A percentile compares a stretch with the other conserved stretches of the same genome.
Conservation (phyloP, 1,140 invertebrate genomes). For the Drosophila insularis region DNA sequence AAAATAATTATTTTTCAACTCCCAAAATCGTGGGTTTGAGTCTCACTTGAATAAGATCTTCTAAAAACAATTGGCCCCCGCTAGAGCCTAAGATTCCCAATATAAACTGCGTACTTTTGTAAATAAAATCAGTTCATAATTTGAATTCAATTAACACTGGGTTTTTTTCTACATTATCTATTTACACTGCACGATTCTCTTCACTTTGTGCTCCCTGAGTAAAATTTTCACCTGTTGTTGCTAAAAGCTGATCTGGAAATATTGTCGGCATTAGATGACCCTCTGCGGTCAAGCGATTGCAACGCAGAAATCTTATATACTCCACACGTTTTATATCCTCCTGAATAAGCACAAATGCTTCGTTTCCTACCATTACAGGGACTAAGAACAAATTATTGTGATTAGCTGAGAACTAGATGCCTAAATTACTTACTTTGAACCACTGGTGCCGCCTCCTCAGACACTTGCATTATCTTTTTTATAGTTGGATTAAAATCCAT, state of each 20-base stretch:
- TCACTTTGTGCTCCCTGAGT: too few species aligned
- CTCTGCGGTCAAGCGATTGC: slow-evolving; percentile 31
- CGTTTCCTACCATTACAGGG: slow-evolving; percentile 56
- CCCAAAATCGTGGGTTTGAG: too few species aligned
- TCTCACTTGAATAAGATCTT: too few species aligned
- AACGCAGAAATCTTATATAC: slow-evolving; percentile 48
- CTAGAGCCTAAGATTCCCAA: too few species aligned
- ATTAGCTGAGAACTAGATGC: not conserved
- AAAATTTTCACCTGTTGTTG: not conserved
- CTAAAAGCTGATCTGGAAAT: not conserved
- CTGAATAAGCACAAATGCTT: slow-evolving; percentile 55
- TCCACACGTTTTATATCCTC: slow-evolving; percentile 65
- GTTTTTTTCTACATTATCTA: too few species aligned
- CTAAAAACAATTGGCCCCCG: too few species aligned
- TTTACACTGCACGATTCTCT: too few species aligned
- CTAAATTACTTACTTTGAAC: slow-evolving; percentile 44
- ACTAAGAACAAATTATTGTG: slow-evolving; percentile 21
- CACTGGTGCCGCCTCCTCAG: slow-evolving; percentile 52
- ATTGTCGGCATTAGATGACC: not conserved
- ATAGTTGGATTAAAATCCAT: slow-evolving; percentile 44
- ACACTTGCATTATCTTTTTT: slow-evolving; percentile 47
- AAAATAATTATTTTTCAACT: too few species aligned
- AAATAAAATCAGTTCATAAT: too few species aligned
- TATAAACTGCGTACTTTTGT: too few species aligned
- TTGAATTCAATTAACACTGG: too few species aligned